These are phyloP conservation scores for Apus apus DNA, from an alignment of 2,113 vertebrate genomes.

Conservation along the genomic window DNA sequence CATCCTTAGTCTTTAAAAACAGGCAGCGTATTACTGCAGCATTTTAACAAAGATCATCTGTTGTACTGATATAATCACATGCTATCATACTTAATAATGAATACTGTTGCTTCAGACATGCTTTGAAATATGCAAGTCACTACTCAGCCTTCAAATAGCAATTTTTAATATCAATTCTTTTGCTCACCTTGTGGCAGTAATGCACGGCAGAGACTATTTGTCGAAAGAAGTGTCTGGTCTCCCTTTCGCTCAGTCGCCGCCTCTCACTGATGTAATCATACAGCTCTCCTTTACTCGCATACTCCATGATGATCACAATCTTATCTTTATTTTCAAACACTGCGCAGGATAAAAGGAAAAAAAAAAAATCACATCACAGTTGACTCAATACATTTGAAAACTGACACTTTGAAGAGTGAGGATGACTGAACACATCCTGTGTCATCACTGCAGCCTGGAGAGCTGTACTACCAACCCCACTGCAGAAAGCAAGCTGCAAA, in stretches of 20 bases:
- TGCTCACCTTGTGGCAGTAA: slow-evolving; percentile 94
- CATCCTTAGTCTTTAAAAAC: neutral
- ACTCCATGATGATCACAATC: slow-evolving; percentile 98
- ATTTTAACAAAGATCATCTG: neutral
- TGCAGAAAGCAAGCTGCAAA: neutral
- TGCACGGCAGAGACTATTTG: slow-evolving; percentile 98
- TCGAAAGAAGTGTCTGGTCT: slow-evolving; percentile 96
- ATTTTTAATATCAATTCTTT: neutral
- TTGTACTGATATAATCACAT: neutral
- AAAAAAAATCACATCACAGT: neutral
- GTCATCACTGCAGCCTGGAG: neutral
- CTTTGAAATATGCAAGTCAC: neutral
- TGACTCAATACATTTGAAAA: neutral
- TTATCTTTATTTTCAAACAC: slow-evolving; percentile 99
- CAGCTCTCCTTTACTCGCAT: slow-evolving; percentile 94
- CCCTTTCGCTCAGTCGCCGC: slow-evolving; percentile 87
- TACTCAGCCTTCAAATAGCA: neutral
- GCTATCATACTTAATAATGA: neutral
- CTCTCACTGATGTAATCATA: slow-evolving; percentile 98
- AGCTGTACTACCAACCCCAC: neutral
- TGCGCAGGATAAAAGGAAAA: slow-evolving; percentile 57
- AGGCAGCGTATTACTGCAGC: neutral
- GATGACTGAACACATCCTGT: neutral
- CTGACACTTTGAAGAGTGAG: neutral
- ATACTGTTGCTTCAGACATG: neutral